Conservation (phyloP, 2,113 vertebrate species). For the Empidonax traillii region DNA sequence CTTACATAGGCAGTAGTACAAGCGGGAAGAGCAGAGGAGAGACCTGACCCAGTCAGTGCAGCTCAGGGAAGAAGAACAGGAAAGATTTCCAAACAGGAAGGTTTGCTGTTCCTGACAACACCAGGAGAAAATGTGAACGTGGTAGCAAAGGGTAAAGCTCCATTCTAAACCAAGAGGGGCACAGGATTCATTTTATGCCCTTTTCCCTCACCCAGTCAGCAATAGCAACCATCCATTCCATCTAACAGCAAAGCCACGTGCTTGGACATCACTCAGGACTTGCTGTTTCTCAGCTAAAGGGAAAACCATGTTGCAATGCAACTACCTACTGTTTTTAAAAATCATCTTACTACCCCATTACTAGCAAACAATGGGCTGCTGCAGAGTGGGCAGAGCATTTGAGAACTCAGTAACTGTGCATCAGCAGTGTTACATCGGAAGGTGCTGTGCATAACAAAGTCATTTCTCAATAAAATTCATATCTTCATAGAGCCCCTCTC, state of each 20-base stretch:
- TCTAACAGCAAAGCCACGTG: neutral
- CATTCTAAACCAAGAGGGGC: neutral
- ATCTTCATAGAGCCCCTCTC: neutral
- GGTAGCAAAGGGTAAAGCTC: neutral
- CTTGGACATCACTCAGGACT: neutral
- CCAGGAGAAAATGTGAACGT: neutral
- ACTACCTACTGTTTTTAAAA: neutral
- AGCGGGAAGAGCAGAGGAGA: neutral
- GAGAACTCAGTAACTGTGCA: neutral
- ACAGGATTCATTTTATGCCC: neutral
- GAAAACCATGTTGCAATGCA: neutral
- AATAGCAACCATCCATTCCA: neutral
- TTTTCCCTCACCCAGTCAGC: neutral
- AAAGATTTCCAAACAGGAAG: neutral
- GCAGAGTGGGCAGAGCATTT: neutral
- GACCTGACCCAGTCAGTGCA: too few species aligned
- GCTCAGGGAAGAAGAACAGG: neutral
- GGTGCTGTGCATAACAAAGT: neutral
- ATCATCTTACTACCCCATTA: neutral
- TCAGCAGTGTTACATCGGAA: neutral
- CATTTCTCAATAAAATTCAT: neutral
- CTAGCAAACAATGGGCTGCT: neutral
- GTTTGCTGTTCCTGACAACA: neutral
- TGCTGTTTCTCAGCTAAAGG: neutral
- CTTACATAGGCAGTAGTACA: neutral